Evolutionary conservation across 2,113 vertebrate genomes (phyloP), one percentile per base, ranked within the genome.

Genomic region (Takifugu bimaculatus): DNA sequence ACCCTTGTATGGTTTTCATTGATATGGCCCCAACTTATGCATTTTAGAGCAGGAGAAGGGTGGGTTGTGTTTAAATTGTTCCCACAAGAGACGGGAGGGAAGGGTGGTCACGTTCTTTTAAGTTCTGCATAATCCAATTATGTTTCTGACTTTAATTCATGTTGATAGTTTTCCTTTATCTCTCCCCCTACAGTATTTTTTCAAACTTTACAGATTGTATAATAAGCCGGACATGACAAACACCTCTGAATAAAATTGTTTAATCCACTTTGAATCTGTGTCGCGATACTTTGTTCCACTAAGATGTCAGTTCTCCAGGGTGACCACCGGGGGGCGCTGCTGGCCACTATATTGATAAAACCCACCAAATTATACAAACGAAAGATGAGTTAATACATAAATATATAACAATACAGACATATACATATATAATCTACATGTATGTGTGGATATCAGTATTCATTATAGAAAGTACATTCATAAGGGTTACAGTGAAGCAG

Each of bases 111-210:
- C 62, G 63, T 65, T 20, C 42, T 68, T 53, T 65, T 67, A 43
- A 79, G 63, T 83, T 87, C 80, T 90, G 87, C 78, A 78, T 79
- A 90, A 29, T 83, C 87, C 86, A 90, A 85, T 85, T 77, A 88
- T 74, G 73, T 79, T 81, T 63, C 70, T 80, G 70, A 50, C 60
- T 85, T 77, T 83, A 63, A 76, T 84, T 65, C 45, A 70, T 74
- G 64, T 77, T 69, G 2, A 74, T 83, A 73, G 70, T 74, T 75
- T 70, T 69, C 70, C 45, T 63, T 68, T 54, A 42, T 52, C 57
- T 49, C 20, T 43, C 52, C 58, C 72, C 52, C 50, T 29, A 60
- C 57, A 35, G 39, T 71, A 35, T 69, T 75, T 70, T 20, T 53
- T 63, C 63, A 78, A 75, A 69, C 69, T 85, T 82, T 81, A 81